phyloP scores from a whole-genome alignment of 2,797 vertebrate genomes.

The Epinephelus coioides region DNA sequence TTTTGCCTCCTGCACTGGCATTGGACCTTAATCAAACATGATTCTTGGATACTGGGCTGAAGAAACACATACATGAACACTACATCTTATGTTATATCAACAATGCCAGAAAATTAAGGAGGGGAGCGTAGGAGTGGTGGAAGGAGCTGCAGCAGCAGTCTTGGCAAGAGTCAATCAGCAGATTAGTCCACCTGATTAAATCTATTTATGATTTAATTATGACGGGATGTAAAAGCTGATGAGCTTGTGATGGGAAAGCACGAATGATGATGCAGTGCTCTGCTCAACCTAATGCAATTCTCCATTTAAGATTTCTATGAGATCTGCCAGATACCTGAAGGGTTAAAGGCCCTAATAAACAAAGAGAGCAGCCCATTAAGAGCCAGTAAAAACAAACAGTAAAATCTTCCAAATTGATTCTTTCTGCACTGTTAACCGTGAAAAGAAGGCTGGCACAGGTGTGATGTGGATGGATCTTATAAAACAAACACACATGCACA shows the following conservation, averaged over 20 bases:
- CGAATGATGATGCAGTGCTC: neutral
- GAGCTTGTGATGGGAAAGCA: no score
- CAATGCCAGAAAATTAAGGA: neutral
- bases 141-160: neutral
- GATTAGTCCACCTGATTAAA: neutral
- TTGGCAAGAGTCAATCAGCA: neutral
- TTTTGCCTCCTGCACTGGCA: no score
- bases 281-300: neutral
- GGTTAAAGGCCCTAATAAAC: neutral
- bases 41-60: neutral
- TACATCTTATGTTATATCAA: neutral
- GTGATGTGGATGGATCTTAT: neutral
- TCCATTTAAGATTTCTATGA: neutral
- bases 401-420: neutral
- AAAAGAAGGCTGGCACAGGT: neutral
- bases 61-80: neutral
- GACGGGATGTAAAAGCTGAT: neutral
- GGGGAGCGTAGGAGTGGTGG: neutral
- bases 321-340: neutral
- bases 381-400: neutral
- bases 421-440: neutral
- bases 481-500: neutral
- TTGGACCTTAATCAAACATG: no score
- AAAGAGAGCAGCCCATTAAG: neutral
- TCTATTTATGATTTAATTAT: neutral